Percentiles rank a stretch among this genome's conserved stretches.
Evolutionary conservation across 2,888 invertebrate genomes (phyloP).

Genomic region (Netelia inedita): DNA sequence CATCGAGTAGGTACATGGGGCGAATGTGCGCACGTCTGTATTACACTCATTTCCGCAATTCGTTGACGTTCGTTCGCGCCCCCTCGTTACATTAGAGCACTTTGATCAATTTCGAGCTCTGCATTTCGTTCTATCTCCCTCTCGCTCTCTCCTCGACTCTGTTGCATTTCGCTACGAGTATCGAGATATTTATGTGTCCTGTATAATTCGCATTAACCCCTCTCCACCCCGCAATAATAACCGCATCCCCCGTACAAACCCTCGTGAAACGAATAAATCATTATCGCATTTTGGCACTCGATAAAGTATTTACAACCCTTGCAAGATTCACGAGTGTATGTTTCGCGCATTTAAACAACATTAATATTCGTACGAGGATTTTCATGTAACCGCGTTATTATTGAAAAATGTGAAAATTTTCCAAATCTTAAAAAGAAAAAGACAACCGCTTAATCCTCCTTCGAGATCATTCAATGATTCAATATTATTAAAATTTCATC

Average conservation of each 20-base stretch:
- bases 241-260: background rate
- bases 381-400: too few relatives aligned
- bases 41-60: constrained; percentile 25
- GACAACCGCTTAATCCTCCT: too few relatives aligned
- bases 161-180: background rate
- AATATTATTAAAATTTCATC: too few relatives aligned
- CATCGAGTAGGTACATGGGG: background rate
- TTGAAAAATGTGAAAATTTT: too few relatives aligned
- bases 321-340: background rate
- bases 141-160: background rate
- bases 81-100: background rate
- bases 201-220: constrained; percentile 40
- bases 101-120: background rate
- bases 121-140: background rate
- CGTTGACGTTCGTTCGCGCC: constrained; percentile 8
- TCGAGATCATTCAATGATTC: too few relatives aligned
- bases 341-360: too few relatives aligned
- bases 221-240: too few relatives aligned
- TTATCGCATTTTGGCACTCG: constrained; percentile 1
- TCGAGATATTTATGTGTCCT: constrained; percentile 22
- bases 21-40: background rate
- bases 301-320: background rate
- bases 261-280: constrained; percentile 25
- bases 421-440: too few relatives aligned
- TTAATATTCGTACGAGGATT: too few relatives aligned